phyloP scores from a whole-genome alignment of 2,888 invertebrate genomes.

The Coelogynopora nodosa region DNA sequence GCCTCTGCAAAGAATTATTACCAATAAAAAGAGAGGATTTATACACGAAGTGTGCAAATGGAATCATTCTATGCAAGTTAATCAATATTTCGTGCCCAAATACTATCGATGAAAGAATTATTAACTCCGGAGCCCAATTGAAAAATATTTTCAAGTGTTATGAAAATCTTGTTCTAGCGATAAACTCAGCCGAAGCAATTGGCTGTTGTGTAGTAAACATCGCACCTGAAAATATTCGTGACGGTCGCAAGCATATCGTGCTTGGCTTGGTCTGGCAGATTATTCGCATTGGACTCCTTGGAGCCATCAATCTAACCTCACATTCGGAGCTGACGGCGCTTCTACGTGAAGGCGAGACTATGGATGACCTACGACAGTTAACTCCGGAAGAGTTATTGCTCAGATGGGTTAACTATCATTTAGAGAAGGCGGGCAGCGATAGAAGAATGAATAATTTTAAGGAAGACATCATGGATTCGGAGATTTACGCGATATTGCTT shows the following conservation, averaged over 20 bases:
- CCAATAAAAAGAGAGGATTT: constrained; percentile 84
- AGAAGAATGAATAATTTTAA: constrained; percentile 86
- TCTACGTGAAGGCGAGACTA: constrained; percentile 72
- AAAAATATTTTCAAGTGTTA: constrained; percentile 86
- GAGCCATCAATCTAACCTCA: constrained; percentile 89
- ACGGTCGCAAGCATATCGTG: constrained; percentile 84
- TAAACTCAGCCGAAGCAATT: constrained; percentile 87
- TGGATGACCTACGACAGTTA: constrained; percentile 84
- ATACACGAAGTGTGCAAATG: constrained; percentile 87
- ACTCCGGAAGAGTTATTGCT: constrained; percentile 80
- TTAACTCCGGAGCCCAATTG: constrained; percentile 84
- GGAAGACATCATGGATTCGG: constrained; percentile 88
- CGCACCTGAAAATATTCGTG: constrained; percentile 85
- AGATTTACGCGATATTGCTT: constrained; percentile 85
- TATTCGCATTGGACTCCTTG: constrained; percentile 87
- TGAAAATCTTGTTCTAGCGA: constrained; percentile 66
- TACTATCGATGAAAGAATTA: constrained; percentile 95
- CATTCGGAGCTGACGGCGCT: constrained; percentile 87
- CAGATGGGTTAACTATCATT: constrained; percentile 93
- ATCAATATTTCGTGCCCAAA: constrained; percentile 96
- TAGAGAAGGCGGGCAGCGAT: constrained; percentile 75
- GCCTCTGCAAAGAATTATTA: constrained; percentile 76
- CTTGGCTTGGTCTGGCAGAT: constrained; percentile 94
- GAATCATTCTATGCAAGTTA: constrained; percentile 86
- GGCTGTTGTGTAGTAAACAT: constrained; percentile 82